Conservation (phyloP, 2,888 invertebrate genomes). For the Microchrysa polita region DNA sequence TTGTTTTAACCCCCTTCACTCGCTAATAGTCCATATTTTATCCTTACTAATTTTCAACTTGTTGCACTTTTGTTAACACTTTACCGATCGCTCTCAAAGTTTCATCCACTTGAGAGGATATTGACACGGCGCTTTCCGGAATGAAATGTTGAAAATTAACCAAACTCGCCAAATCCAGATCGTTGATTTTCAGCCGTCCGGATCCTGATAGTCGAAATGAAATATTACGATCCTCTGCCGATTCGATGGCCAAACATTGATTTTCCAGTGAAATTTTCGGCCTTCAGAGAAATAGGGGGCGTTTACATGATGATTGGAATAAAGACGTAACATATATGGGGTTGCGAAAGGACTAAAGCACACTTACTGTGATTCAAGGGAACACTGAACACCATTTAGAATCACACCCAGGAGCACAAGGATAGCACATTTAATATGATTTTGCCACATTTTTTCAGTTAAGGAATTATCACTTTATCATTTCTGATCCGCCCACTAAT, state of each 20-base stretch:
- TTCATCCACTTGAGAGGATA: neutral
- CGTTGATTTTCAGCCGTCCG: conserved; percentile 75
- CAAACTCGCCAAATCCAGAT: conserved; percentile 70
- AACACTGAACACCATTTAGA: neutral
- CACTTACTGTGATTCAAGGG: conserved; percentile 23
- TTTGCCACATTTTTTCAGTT: neutral
- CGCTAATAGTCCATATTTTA: too few relatives aligned
- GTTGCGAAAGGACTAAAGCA: neutral
- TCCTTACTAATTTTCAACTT: conserved; percentile 51
- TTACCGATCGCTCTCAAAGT: neutral
- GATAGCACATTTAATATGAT: neutral
- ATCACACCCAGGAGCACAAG: neutral
- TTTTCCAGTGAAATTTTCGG: conserved; percentile 66
- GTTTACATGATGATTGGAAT: neutral
- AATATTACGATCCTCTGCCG: conserved; percentile 81
- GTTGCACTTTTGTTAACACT: conserved; percentile 50
- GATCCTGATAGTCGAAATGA: conserved; percentile 74
- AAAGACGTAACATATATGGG: neutral
- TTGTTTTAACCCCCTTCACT: too few relatives aligned
- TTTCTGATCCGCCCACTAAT: conserved; percentile 10
- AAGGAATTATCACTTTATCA: neutral
- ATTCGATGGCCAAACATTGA: conserved; percentile 81
- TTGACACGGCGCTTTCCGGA: conserved; percentile 6
- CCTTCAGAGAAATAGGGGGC: conserved; percentile 32
- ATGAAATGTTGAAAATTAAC: conserved; percentile 54